Evolutionary conservation across 2,888 invertebrate genomes (phyloP).

Genomic region (Smittia aterrima): DNA sequence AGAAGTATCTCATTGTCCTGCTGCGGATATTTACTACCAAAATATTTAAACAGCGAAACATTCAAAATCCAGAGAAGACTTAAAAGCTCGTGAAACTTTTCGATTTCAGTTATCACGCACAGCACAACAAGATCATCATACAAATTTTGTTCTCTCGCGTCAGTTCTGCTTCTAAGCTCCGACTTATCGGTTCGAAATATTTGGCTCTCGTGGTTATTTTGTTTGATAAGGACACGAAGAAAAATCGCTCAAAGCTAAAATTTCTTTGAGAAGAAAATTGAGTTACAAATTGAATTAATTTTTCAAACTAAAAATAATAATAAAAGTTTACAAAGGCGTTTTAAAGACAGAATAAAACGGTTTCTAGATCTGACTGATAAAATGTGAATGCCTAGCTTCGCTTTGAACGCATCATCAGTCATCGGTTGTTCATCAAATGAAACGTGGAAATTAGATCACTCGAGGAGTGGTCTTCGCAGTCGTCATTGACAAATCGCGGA

Average conservation of each 20-base stretch:
- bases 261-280: background rate
- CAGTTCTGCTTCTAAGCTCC: background rate
- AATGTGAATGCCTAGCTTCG: background rate
- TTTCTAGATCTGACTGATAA: background rate
- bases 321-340: too few relatives aligned
- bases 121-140: background rate
- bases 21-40: too few relatives aligned
- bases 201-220: background rate
- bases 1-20: too few relatives aligned
- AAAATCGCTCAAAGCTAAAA: background rate
- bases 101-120: slow-evolving; percentile 21
- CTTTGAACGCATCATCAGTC: slow-evolving; percentile 27
- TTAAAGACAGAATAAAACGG: background rate
- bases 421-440: slow-evolving; percentile 25
- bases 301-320: too few relatives aligned
- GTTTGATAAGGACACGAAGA: slow-evolving; percentile 17
- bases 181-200: background rate
- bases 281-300: background rate
- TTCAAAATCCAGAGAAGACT: too few relatives aligned
- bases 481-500: background rate
- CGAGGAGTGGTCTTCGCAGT: slow-evolving; percentile 21
- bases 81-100: too few relatives aligned
- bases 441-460: slow-evolving; percentile 36
- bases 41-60: too few relatives aligned
- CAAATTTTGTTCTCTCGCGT: background rate